Base-by-base conservation (phyloP, 2,797 vertebrate genomes). In the Onychomys leucogaster region DNA sequence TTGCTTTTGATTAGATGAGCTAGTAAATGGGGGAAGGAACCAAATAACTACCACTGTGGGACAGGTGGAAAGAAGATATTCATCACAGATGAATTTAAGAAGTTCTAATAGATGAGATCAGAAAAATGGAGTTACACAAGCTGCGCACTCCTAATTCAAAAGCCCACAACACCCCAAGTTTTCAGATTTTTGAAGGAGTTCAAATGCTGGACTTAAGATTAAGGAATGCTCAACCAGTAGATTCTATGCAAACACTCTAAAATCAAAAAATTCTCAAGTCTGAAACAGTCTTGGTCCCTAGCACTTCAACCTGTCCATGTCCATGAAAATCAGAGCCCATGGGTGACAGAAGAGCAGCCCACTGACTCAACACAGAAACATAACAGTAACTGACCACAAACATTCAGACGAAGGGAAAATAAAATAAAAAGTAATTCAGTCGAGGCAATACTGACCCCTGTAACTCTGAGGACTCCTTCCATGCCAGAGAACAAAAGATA, bases 401-500 rank as follows among this genome's bases (percentile, higher is more conserved):
- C 92, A 92, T 16, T 80, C 49, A 80, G 34, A 92, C 52, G 82
- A 94, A 59, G 43, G 55, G 82, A 57, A 52, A 86, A 32, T 32
- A 32, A 55, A n/a, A 34, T 37, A 37, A 88, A 2, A 59, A 88
- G 34, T 75, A 91, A 93, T 11, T 81, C n/a, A 76, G 29, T 89
- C 59, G 90, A 95, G 59, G 57, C 41, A 88, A 37, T 98, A 99
- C 99, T 99, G 98, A 99, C 99, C 94, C 99, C 99, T 23, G 99
- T 99, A 96, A 99, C 99, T 98, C 99, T 99, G 87, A 99, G 99
- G 94, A 99, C 99, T 57, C 99, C 99, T 98, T 99, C 99, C 98
- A 99, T 99, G 63, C 99, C 99, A 94, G 99, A 99, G 98, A 99
- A 99, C 85, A 99, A 98, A 34, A 99, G 99, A 98, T 99, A 99